Conservation (phyloP, 1,140 invertebrate species). For the Lethrus apterus region DNA sequence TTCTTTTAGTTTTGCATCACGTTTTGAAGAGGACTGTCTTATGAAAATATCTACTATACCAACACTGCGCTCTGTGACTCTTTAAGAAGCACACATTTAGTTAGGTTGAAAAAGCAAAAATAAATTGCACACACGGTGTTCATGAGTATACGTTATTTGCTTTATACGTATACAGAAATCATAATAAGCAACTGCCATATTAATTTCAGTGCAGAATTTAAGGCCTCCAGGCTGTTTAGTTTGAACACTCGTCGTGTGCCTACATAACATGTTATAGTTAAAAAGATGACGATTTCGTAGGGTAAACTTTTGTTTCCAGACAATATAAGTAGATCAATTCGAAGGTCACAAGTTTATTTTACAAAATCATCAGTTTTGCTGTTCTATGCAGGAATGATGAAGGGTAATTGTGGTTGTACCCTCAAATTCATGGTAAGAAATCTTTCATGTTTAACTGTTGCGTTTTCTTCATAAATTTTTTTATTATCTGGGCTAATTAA, state of each 20-base stretch:
- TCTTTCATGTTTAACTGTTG: conserved; percentile 3
- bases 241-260: conserved; percentile 9
- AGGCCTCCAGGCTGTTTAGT: conserved; percentile 6
- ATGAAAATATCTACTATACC: conserved; percentile 30
- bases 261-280: too few relatives aligned
- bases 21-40: conserved; percentile 32
- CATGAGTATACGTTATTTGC: conserved; percentile 9
- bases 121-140: conserved; percentile 9
- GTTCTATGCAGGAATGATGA: not conserved
- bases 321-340: too few relatives aligned
- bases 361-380: not conserved
- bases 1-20: conserved; percentile 32
- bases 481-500: conserved; percentile 3
- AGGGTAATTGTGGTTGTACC: too few relatives aligned
- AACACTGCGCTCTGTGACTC: conserved; percentile 33
- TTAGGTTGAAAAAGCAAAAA: conserved; percentile 13
- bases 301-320: too few relatives aligned
- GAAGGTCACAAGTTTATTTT: conserved; percentile 5
- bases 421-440: not conserved
- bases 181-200: conserved; percentile 14
- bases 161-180: conserved; percentile 8
- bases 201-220: conserved; percentile 14
- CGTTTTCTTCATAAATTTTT: not conserved
- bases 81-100: conserved; percentile 25
- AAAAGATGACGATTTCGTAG: too few relatives aligned